Evolutionary conservation across 2,888 invertebrate genomes (phyloP).

Genomic region (Melanophora roralis): DNA sequence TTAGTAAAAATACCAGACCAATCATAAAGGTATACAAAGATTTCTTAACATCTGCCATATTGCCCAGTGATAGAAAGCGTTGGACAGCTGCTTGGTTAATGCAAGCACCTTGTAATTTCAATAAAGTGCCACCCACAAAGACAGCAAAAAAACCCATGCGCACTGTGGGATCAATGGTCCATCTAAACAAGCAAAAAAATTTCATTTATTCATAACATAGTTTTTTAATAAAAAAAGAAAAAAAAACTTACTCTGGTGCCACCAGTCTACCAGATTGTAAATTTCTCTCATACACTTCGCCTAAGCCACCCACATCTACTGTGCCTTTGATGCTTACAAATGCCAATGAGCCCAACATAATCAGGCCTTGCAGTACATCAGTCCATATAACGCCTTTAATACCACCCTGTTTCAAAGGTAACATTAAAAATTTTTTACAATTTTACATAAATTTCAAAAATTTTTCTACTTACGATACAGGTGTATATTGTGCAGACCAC

Average conservation of each 20-base stretch:
- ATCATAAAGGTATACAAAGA: constrained; percentile 82
- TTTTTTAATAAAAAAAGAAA: constrained; percentile 45
- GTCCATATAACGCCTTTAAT: constrained; percentile 89
- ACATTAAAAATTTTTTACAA: no score
- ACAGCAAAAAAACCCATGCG: constrained; percentile 88
- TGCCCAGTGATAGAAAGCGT: constrained; percentile 86
- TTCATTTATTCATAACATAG: constrained; percentile 80
- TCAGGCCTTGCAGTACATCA: constrained; percentile 85
- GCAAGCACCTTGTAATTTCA: constrained; percentile 85
- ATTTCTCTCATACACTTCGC: constrained; percentile 82
- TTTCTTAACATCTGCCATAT: constrained; percentile 82
- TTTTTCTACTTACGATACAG: constrained; percentile 83
- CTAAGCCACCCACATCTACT: constrained; percentile 83
- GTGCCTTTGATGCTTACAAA: constrained; percentile 86
- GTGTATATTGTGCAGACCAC: constrained; percentile 90
- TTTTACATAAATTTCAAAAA: no score
- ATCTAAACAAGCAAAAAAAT: constrained; percentile 78
- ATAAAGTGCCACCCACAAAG: constrained; percentile 84
- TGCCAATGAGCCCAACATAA: constrained; percentile 85
- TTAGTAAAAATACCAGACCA: constrained; percentile 80
- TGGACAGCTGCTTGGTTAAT: constrained; percentile 91
- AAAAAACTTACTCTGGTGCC: constrained; percentile 80
- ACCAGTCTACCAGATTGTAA: constrained; percentile 83
- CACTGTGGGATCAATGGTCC: constrained; percentile 86
- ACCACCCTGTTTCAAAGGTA: constrained; percentile 80